phyloP scores from a whole-genome alignment of 2,113 vertebrate genomes.

The Potamarius usumacintae region DNA sequence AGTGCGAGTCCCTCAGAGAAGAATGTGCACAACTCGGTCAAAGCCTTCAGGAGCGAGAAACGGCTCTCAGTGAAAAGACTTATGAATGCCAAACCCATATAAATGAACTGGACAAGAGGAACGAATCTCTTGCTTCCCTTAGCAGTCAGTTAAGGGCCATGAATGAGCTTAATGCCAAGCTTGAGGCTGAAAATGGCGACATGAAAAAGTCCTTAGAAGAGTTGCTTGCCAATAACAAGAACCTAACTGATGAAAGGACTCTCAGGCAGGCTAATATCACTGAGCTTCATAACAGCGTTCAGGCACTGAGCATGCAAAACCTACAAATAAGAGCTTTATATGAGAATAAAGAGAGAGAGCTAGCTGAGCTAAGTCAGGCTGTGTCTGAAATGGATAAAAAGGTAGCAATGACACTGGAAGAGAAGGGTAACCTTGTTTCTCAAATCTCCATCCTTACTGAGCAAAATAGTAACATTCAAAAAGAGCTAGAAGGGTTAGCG shows the following conservation, averaged over 20 bases:
- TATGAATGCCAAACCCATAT: slow-evolving; percentile 63
- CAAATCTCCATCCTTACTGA: slow-evolving; percentile 27
- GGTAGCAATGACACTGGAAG: slow-evolving; percentile 5
- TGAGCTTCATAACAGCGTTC: slow-evolving; percentile 63
- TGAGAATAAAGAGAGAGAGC: slow-evolving; percentile 46
- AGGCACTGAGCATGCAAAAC: slow-evolving; percentile 44
- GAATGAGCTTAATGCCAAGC: slow-evolving; percentile 64
- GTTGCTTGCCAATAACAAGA: slow-evolving; percentile 60
- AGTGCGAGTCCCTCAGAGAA: slow-evolving; percentile 65
- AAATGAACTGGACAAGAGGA: slow-evolving; percentile 69
- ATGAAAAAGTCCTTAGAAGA: slow-evolving; percentile 61
- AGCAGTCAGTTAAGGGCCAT: slow-evolving; percentile 66
- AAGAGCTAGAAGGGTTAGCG: slow-evolving; percentile 22
- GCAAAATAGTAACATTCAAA: slow-evolving; percentile 20
- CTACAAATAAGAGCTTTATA: slow-evolving; percentile 36
- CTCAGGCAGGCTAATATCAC: slow-evolving; percentile 60
- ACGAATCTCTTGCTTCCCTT: slow-evolving; percentile 64
- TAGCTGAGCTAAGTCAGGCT: slow-evolving; percentile 4
- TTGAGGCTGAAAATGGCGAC: slow-evolving; percentile 66
- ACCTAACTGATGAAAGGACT: slow-evolving; percentile 62
- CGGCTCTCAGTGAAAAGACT: slow-evolving; percentile 53
- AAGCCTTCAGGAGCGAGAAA: slow-evolving; percentile 67
- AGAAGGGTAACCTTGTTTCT: slow-evolving; percentile 38
- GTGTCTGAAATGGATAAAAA: slow-evolving; percentile 43
- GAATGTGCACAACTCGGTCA: slow-evolving; percentile 62